Conservation (phyloP, 1,140 invertebrate genomes). For the Andricus grossulariae region DNA sequence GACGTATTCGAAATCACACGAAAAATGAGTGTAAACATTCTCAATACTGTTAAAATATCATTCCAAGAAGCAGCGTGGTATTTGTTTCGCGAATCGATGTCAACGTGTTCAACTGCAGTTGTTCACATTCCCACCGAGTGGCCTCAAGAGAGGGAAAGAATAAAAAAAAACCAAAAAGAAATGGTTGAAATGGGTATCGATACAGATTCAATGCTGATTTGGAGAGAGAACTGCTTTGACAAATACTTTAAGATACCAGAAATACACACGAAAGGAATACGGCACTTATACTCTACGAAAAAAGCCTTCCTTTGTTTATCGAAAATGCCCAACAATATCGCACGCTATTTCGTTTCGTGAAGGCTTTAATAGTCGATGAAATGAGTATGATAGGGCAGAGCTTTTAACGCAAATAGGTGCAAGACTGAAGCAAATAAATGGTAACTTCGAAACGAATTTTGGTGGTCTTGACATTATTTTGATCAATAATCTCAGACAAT, state of each 20-base stretch:
- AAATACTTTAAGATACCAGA: slow-evolving; percentile 45
- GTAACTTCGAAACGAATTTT: no score
- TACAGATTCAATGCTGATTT: slow-evolving; percentile 51
- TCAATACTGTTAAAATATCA: slow-evolving; percentile 67
- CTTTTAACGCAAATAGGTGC: no score
- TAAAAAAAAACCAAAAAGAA: slow-evolving; percentile 51
- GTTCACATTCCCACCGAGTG: slow-evolving; percentile 45
- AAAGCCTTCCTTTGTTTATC: no score
- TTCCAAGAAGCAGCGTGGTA: slow-evolving; percentile 51
- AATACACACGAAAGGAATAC: no score
- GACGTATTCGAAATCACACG: neutral
- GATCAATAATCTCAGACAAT: no score
- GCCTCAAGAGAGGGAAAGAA: slow-evolving; percentile 62
- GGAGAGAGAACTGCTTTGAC: slow-evolving; percentile 59
- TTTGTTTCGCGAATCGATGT: slow-evolving; percentile 19
- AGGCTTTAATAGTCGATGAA: no score
- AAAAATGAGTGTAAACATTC: slow-evolving; percentile 51
- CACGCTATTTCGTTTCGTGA: no score
- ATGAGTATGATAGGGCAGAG: no score
- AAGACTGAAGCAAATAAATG: no score
- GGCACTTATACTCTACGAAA: no score
- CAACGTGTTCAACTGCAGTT: neutral
- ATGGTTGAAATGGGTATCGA: slow-evolving; percentile 35
- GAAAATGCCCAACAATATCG: no score
- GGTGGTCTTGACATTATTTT: no score